Conservation (phyloP, 2,113 vertebrate species). For the Chitala chitala region DNA sequence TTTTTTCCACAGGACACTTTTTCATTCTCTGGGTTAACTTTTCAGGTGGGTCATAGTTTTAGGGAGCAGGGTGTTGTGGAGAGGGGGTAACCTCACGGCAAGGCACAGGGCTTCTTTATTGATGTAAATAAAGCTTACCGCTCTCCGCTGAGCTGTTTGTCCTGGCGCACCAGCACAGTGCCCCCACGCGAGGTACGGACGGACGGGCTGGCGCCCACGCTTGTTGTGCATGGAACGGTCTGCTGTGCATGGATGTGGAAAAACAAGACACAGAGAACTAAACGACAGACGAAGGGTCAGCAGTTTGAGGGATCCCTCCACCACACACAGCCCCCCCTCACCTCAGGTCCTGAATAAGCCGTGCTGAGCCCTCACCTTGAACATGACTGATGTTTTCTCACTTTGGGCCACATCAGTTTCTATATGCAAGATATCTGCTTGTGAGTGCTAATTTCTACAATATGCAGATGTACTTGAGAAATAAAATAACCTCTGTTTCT, state of each 20-base stretch:
- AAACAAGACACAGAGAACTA: not conserved
- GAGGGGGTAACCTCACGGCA: constrained; percentile 4
- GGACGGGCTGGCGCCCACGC: constrained; percentile 16
- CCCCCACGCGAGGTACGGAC: not conserved
- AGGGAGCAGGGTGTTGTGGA: not conserved
- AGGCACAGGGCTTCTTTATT: constrained; percentile 37
- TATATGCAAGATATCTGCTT: no score
- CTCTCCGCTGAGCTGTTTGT: constrained; percentile 31
- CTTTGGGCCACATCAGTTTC: no score
- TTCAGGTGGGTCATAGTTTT: constrained; percentile 28
- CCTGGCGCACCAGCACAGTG: constrained; percentile 21
- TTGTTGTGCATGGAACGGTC: constrained; percentile 24
- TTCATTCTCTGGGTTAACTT: constrained; percentile 24
- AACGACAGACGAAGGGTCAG: not conserved
- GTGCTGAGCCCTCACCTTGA: no score
- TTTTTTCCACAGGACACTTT: constrained; percentile 23
- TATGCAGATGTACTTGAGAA: no score
- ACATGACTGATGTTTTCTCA: no score
- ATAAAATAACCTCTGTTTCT: no score
- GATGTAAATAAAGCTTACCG: constrained; percentile 16
- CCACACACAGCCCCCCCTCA: not conserved
- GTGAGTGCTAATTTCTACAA: no score
- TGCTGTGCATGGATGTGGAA: not conserved
- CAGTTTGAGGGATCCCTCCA: not conserved
- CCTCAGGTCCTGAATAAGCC: no score